A percentile compares a stretch with the other conserved stretches of the same genome.
These are phyloP conservation scores for Trichacis sp. DNA, from an alignment of 2,888 invertebrate genomes.

Conservation along the genomic window DNA sequence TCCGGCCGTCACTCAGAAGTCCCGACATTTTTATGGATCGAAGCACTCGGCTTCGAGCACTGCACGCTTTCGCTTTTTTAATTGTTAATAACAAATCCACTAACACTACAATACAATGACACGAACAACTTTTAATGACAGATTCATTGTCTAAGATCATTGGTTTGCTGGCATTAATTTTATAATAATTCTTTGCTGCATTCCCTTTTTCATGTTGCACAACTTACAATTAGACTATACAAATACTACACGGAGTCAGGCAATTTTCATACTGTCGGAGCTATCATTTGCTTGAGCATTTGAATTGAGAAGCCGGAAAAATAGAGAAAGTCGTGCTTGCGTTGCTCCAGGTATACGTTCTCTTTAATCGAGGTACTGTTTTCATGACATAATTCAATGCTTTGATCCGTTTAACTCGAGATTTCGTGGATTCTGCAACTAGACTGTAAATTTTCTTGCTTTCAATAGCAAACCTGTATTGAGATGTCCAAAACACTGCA, in stretches of 20 bases:
- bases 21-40: conserved; percentile 68
- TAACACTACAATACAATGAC: conserved; percentile 42
- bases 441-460: no score
- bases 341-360: neutral
- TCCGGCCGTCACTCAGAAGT: conserved; percentile 67
- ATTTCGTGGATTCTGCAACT: no score
- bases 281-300: conserved; percentile 1
- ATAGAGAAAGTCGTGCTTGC: neutral
- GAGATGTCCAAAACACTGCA: no score
- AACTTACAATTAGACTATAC: conserved; percentile 4
- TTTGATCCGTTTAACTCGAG: no score
- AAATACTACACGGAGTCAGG: conserved; percentile 2
- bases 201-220: conserved; percentile 1
- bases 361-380: neutral
- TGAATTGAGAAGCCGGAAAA: neutral
- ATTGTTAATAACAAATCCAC: conserved; percentile 44
- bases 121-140: conserved; percentile 24
- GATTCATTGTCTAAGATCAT: conserved; percentile 31
- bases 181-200: conserved; percentile 19
- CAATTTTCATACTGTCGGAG: neutral
- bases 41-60: conserved; percentile 50
- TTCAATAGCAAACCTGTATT: no score
- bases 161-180: conserved; percentile 14
- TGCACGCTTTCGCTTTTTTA: conserved; percentile 44
- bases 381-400: neutral